phyloP scores from a whole-genome alignment of 2,113 vertebrate species.

The Silurus glanis region DNA sequence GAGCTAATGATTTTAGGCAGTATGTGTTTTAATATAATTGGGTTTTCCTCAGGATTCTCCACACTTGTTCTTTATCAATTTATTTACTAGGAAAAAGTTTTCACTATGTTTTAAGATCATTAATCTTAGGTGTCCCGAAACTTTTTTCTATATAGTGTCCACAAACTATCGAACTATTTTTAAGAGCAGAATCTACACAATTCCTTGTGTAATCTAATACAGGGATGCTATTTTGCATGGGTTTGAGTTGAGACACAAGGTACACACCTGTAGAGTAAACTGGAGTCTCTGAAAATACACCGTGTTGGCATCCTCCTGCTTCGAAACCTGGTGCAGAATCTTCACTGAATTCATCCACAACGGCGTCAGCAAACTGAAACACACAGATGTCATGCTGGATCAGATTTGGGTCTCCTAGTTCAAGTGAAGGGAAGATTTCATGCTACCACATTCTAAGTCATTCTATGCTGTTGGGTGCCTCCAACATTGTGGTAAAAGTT shows the following conservation, averaged over 20 bases:
- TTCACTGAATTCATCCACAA: slow-evolving; percentile 84
- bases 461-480: no score
- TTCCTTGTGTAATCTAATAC: not conserved
- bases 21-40: no score
- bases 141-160: no score
- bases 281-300: slow-evolving; percentile 75
- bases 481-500: no score
- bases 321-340: slow-evolving; percentile 71
- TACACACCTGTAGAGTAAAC: slow-evolving; percentile 78
- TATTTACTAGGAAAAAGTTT: no score
- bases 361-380: slow-evolving; percentile 77
- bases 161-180: not conserved
- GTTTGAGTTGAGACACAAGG: not conserved
- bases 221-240: not conserved
- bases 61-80: no score
- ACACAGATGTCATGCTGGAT: not conserved
- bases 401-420: not conserved
- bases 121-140: no score
- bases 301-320: slow-evolving; percentile 64
- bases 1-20: no score
- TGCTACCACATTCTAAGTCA: no score
- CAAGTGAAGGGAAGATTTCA: no score
- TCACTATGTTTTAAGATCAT: no score
- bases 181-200: not conserved
- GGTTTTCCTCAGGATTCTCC: no score